Base-by-base conservation (phyloP, 2,113 vertebrate genomes). In the Engraulis encrasicolus region DNA sequence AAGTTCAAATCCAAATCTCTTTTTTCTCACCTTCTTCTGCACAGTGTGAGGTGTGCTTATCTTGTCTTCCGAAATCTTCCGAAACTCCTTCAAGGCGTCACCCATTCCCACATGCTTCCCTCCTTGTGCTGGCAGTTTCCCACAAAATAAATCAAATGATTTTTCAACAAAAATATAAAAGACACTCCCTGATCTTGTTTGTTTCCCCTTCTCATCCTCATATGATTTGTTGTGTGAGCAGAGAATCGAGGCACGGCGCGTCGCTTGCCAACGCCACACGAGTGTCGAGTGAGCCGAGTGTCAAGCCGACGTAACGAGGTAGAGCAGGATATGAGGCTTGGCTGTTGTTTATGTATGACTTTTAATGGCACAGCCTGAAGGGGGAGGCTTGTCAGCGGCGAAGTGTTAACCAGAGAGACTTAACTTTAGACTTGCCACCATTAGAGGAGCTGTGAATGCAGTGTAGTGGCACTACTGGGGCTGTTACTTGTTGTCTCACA, bases 321-420 rank as follows among this genome's bases (percentile, higher is more conserved):
- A 90, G 87, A 0, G 79, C 86, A 90, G 91, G 92, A 93, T 94
- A 95, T 94, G 94, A 94, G 94, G 91, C 94, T 93, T 92, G 92
- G 94, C 93, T 93, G 93, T 91, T 92, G 92, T 95, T 95, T 95
- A 94, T 93, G 94, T 92, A 94, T 94, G 95, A 92, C 94, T 94
- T 94, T 94, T 93, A 93, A 94, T 90, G 87, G 91, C 93, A 92
- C 93, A 94, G 94, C 94, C 95, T 92, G 91, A 90, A 95, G 95
- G 94, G n/a, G 93, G 93, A 93, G 94, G 93, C 89, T 95, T 95
- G 95, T 93, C 3, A 94, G 92, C 90, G 92, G 86, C 81, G 91
- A 93, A 90, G 92, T 95, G 92, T 90, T 93, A 93, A 90, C 89
- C 50, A 82, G 86, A 82, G 85, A 88, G 85, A 85, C 86, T 81